Evolutionary conservation across 2,797 vertebrate genomes (phyloP).

Genomic region (Oryzias dopingdopingensis): DNA sequence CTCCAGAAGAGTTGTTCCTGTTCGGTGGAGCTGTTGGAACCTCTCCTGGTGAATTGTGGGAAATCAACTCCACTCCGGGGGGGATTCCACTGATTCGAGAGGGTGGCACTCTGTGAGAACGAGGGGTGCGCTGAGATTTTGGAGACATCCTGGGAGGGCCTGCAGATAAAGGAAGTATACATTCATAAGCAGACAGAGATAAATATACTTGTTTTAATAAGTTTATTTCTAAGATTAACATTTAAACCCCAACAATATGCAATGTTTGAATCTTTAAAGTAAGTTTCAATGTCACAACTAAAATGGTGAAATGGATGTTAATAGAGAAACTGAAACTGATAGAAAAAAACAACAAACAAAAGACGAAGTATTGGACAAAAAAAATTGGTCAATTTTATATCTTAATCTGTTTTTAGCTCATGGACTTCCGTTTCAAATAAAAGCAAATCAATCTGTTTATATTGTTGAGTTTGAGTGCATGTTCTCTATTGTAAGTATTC

Average conservation of each 20-base stretch:
- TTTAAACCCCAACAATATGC: background rate
- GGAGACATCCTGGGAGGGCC: slow-evolving; percentile 99
- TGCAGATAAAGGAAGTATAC: slow-evolving; percentile 49
- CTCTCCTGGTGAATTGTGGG: slow-evolving; percentile 88
- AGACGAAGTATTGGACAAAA: slow-evolving; percentile 17
- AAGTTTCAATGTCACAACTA: slow-evolving; percentile 7
- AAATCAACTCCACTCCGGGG: slow-evolving; percentile 88
- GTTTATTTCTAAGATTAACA: too few species aligned
- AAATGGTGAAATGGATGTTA: slow-evolving; percentile 54
- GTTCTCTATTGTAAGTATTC: too few species aligned
- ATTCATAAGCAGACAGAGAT: slow-evolving; percentile 2
- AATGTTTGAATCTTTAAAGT: background rate
- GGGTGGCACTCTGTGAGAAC: slow-evolving; percentile 90
- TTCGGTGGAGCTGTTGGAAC: slow-evolving; percentile 81
- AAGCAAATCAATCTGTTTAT: background rate
- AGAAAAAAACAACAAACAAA: slow-evolving; percentile 30
- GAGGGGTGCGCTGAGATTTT: slow-evolving; percentile 95
- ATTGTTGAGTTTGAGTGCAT: background rate
- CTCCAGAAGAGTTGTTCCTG: slow-evolving; percentile 90
- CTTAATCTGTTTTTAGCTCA: background rate
- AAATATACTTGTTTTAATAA: background rate
- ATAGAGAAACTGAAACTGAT: slow-evolving; percentile 32
- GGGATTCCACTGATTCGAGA: slow-evolving; percentile 86
- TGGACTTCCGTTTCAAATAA: background rate
- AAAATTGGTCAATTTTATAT: background rate